phyloP scores from a whole-genome alignment of 2,888 invertebrate genomes.

The Saturnia japonica region DNA sequence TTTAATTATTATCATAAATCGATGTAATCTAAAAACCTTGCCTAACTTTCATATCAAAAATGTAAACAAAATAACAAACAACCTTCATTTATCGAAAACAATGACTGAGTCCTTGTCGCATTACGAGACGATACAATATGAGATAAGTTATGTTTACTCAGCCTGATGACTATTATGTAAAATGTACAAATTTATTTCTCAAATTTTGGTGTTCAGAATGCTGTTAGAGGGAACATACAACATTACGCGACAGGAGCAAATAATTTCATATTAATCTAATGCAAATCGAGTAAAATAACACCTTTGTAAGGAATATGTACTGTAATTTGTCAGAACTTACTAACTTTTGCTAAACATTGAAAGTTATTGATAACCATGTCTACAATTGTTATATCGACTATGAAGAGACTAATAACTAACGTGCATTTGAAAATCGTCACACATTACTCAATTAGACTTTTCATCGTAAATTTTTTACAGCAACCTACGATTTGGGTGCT shows the following conservation, averaged over 20 bases:
- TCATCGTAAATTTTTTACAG: background rate
- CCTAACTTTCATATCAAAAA: constrained; percentile 66
- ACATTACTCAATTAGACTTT: background rate
- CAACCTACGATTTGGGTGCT: too few relatives aligned
- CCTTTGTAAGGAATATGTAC: background rate
- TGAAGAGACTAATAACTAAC: background rate
- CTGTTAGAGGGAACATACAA: background rate
- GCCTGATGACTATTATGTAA: background rate
- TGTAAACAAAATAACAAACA: constrained; percentile 68
- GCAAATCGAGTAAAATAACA: too few relatives aligned
- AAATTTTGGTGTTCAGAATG: constrained; percentile 3
- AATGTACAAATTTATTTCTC: constrained; percentile 3
- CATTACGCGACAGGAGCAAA: background rate
- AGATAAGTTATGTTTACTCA: background rate
- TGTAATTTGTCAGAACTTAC: background rate
- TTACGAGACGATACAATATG: constrained; percentile 8
- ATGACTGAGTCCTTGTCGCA: constrained; percentile 21
- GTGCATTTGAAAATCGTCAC: background rate
- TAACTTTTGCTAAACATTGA: background rate
- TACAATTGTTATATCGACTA: background rate
- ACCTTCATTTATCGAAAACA: constrained; percentile 33
- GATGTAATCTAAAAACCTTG: constrained; percentile 71
- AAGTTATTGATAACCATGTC: background rate
- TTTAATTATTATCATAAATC: constrained; percentile 73
- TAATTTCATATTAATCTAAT: background rate